These are phyloP conservation scores for Apus apus DNA, from an alignment of 2,113 vertebrate species.

Conservation along the genomic window DNA sequence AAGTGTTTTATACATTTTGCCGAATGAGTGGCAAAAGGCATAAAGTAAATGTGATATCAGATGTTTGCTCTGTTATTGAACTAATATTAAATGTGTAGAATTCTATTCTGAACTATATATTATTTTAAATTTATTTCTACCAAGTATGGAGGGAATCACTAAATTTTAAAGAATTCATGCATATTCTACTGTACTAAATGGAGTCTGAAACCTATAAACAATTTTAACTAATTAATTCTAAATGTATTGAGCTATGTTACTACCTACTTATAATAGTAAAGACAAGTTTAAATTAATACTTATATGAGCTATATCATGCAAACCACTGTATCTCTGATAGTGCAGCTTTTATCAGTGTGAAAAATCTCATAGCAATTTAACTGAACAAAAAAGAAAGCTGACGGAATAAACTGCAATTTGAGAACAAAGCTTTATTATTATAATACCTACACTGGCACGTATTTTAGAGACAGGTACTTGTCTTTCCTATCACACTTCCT, in stretches of 20 bases:
- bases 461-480: background rate
- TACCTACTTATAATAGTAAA: background rate
- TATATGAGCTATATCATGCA: background rate
- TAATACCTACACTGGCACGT: background rate
- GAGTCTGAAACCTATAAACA: background rate
- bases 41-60: background rate
- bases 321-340: background rate
- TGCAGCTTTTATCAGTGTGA: background rate
- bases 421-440: background rate
- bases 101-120: background rate
- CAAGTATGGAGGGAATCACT: background rate
- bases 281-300: background rate
- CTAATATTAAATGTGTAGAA: background rate
- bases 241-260: background rate
- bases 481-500: background rate
- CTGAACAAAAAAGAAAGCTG: background rate
- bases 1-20: background rate
- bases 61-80: background rate
- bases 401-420: background rate
- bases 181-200: background rate
- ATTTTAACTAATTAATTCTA: background rate
- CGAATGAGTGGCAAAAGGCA: background rate
- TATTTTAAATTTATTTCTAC: background rate
- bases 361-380: background rate
- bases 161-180: background rate